Evolutionary conservation across 2,113 vertebrate species (phyloP), one percentile per base, ranked within the genome.

Genomic region (Sebastes fasciatus): DNA sequence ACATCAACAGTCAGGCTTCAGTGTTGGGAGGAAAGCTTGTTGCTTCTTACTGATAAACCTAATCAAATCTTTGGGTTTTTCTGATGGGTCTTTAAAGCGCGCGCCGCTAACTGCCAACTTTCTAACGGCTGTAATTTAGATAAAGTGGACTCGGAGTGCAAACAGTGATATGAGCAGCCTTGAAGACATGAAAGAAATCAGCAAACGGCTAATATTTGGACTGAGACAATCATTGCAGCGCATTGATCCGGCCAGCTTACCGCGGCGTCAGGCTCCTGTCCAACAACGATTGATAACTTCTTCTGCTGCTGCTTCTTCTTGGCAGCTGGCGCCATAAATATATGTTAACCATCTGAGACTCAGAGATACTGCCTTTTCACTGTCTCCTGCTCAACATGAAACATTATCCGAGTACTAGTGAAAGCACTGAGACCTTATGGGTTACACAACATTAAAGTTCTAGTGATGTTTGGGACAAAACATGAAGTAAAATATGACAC

Each of bases 141-240:
- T 92, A 93, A 89, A 81, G 71, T 1, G 8, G 82, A 79, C 77
- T 40, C 67, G 1, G 67, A 79, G 80, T 73, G 82, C 88, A 93
- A 93, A 94, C 87, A 92, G 10, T 17, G 86, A 17, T 40, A 72
- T 8, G 51, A 79, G 51, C 74, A 66, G 79, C 84, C 90, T 87
- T 86, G 85, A 77, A 92, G 88, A 94, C 91, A 90, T 92, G 87
- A 94, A 94, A 96, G 95, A 93, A 92, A 88, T 70, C 72, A 80
- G 62, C 77, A 79, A 91, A 89, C 87, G 86, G 94, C 92, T 91
- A 96, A 96, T 95, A 94, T 90, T 95, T 94, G 89, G 93, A 95
- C 93, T 94, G 89, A 83, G 94, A 83, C 92, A 95, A 96, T 96
- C 76, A 94, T 95, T 96, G 91, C 89, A 93, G 93, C 88, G 17